Base-by-base conservation (phyloP, 2,888 invertebrate species). In the Eristalis intricaria region DNA sequence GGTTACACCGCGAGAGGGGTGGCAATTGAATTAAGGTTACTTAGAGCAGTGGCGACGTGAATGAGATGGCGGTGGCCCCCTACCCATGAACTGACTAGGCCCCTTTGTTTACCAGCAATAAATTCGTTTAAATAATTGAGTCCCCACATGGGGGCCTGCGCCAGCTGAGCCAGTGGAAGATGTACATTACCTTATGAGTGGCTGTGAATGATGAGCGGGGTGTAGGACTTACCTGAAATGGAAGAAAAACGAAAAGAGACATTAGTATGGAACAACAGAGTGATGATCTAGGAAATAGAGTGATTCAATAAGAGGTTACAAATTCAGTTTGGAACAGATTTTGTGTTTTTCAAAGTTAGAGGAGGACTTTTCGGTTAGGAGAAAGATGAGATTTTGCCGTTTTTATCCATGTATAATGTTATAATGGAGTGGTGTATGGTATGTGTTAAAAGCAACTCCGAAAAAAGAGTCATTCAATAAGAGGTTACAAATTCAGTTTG, bases 21-120 rank as follows among this genome's bases (percentile, higher is more conserved):
- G 23, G 50, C 69, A 77, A 50, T 63, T 79, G 60, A 71, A 71
- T 77, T 70, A 38, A 56, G 63, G 50, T 38, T 78, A 70, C 64
- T 64, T 68, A 68, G 43, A 43, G 64, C 1, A 7, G 19, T 15
- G 4, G 8, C 13, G 40, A 40, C 3, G 43, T 15, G 15, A 43
- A 15, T 43, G 15, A 2, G 15, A 15, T n/a, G 43, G 43, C 15
- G 50, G 50, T 50, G 50, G 50, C 19, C 32, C 32, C 32, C 8
- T 10, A 32, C 8, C 32, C 19, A 19, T 50, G 8, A 19, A 19
- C 19, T 50, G 43, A n/a, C 43, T 43, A n/a, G 43, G 19, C 19
- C 50, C 43, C 43, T 19, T 19, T 50, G 43, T 50, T 50, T 50
- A 19, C 43, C n/a, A 50, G 19, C 50, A 50, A 50, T 50, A 50